Base-by-base conservation (phyloP, 2,797 vertebrate genomes). In the Caiman crocodilus region DNA sequence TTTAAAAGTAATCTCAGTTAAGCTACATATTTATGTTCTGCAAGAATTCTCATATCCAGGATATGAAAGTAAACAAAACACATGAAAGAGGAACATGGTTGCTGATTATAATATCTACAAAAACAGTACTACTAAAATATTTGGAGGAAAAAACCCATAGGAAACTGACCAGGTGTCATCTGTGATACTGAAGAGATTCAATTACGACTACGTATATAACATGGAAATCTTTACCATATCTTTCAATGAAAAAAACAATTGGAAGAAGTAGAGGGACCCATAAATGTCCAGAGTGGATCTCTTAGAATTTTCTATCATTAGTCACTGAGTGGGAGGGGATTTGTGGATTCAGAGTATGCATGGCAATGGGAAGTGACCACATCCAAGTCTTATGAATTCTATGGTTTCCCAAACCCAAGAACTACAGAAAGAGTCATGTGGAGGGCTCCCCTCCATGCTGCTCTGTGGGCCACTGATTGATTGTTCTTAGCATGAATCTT, bases 1-100 rank as follows among this genome's bases (percentile, higher is more conserved):
- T 80, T 95, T 63, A 84, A 35, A 94, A 80, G 10, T 50, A n/a
- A 12, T 56, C 61, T 71, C n/a, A 82, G 26, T 89, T 50, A 74
- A 42, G 74, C 3, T 57, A 58, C 4, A 55, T 82, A 81, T 23
- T 13, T 18, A 65, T 23, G 15, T 18, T 42, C 35, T 76, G 84
- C 20, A 56, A 73, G 83, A 79, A 76, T 92, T 92, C 73, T 89
- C 64, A 85, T 65, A 79, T 14, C 58, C 35, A 78, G 26, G 6
- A 25, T 5, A 59, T 16, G 76, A n/a, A 90, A 25, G 13, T 58
- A 30, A 82, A 64, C 1, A 17, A 94, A 91, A 50, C 9, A 50
- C 42, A 50, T 50, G 9, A 50, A 50, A 50, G 9, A 50, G 42
- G 42, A 50, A 50, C 42, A 1, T 30, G 23, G 81, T 88, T 89